Evolutionary conservation across 2,797 vertebrate genomes (phyloP).

Genomic region (Cynopterus sphinx): DNA sequence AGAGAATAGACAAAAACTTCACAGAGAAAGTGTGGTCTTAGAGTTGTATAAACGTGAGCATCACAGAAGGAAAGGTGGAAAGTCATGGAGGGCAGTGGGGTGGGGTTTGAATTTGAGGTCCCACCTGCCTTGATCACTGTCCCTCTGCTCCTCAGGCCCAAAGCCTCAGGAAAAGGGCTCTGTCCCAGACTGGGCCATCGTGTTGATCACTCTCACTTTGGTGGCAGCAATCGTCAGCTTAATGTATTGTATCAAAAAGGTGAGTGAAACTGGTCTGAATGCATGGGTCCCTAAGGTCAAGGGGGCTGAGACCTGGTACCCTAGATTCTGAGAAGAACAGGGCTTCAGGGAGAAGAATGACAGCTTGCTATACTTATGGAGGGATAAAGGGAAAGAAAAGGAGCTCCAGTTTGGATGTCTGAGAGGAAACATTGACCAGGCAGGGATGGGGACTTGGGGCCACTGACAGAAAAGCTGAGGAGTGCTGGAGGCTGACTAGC

Average conservation of each 20-base stretch:
- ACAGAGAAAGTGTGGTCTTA: background rate
- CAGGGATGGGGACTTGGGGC: background rate
- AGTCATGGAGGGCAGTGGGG: background rate
- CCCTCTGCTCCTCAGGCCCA: background rate
- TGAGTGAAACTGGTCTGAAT: background rate
- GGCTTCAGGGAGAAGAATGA: background rate
- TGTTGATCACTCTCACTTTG: conserved; percentile 12
- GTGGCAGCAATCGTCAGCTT: background rate
- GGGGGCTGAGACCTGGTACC: background rate
- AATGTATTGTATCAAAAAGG: background rate
- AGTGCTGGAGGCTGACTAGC: background rate
- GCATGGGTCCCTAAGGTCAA: background rate
- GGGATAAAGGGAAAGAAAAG: background rate
- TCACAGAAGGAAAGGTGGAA: background rate
- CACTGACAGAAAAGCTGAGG: background rate
- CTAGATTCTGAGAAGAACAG: background rate
- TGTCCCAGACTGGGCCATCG: conserved; percentile 9
- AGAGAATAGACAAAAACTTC: background rate
- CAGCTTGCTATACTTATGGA: background rate
- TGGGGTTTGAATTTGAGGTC: background rate
- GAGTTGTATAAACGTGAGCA: background rate
- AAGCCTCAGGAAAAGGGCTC: background rate
- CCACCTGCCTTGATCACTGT: background rate
- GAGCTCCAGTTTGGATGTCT: background rate
- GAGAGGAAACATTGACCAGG: background rate